Evolutionary conservation across 2,797 vertebrate species (phyloP), one percentile per base, ranked within the genome.

Genomic region (Trachops cirrhosus): DNA sequence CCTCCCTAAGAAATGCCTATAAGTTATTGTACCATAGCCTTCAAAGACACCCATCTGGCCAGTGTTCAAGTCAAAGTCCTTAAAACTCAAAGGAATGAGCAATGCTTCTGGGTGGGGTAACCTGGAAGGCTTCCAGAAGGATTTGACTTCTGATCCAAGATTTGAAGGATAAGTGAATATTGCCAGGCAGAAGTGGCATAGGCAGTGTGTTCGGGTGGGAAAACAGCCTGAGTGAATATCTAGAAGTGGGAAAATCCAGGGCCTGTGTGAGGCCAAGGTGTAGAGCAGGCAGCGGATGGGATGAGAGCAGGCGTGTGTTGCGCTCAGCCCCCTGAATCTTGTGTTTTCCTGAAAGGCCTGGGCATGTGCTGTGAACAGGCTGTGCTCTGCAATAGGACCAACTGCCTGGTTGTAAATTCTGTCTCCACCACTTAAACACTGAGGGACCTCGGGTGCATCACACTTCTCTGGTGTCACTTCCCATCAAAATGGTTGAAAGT

Each of bases 381-480:
- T 0, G 29, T 2, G 5, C n/a, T 62, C 34, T 16, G 21, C 15
- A 24, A 1, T 37, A 5, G 5, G 7, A 34, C 29, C 2, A 0
- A 29, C 57, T 11, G 24, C 44, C 41, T 37, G 16, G 9, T 21
- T 48, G 79, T 41, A 70, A 70, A 78, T 62, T 34, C 80, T 14
- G 3, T 59, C 57, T 32, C 62, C 34, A 6, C 54, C 12, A 44
- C 32, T 32, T 64, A 91, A 50, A 70, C 48, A 44, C 41, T 57
- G 21, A 0, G 14, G 79, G 64, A 37, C 22, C 12, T 10, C 6
- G 0, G 24, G 34, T 24, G 68, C 50, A 6, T 62, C 34, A 41
- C 37, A 44, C 32, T 44, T 10, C 74, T 44, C 64, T 64, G 52
- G 37, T 62, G 64, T 79, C 22, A 24, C 26, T 70, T 26, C 16